These are phyloP conservation scores for Coregonus suidteri DNA, from an alignment of 2,797 vertebrate species.

Conservation along the genomic window DNA sequence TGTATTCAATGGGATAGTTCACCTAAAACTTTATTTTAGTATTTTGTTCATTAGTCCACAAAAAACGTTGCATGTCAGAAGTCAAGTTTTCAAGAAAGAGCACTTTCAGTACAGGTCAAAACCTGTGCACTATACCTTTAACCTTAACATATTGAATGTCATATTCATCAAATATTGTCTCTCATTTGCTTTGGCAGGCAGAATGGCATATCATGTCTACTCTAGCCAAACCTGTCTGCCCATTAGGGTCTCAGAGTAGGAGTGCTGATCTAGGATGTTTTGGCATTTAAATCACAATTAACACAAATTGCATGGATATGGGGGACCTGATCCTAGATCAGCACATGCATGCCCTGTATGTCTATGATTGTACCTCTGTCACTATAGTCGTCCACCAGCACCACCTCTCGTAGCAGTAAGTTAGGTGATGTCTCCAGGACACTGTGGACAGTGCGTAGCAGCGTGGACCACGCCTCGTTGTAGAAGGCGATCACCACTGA, in stretches of 20 bases:
- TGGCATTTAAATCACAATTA: no score
- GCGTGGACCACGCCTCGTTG: slow-evolving; percentile 89
- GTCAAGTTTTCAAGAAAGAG: no score
- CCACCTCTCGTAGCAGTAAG: slow-evolving; percentile 88
- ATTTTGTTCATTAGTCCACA: no score
- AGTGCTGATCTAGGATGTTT: not conserved
- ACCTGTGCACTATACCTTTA: no score
- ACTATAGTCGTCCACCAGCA: slow-evolving; percentile 97
- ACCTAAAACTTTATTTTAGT: no score
- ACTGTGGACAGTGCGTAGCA: slow-evolving; percentile 87
- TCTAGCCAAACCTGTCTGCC: not conserved
- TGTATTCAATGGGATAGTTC: no score
- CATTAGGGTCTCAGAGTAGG: not conserved
- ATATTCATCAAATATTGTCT: not conserved
- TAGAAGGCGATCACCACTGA: slow-evolving; percentile 89
- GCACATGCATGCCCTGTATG: not conserved
- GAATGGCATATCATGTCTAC: not conserved
- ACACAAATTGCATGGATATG: no score
- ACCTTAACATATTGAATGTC: not conserved
- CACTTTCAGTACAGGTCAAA: no score
- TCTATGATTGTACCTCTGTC: slow-evolving; percentile 81
- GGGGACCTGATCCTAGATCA: not conserved
- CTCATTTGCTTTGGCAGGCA: not conserved
- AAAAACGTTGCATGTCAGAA: no score
- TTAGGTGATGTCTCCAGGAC: slow-evolving; percentile 95